A percentile compares a stretch with the other conserved stretches of the same genome.
phyloP scores from a whole-genome alignment of 2,888 invertebrate genomes.

The Liodrosophila aerea region DNA sequence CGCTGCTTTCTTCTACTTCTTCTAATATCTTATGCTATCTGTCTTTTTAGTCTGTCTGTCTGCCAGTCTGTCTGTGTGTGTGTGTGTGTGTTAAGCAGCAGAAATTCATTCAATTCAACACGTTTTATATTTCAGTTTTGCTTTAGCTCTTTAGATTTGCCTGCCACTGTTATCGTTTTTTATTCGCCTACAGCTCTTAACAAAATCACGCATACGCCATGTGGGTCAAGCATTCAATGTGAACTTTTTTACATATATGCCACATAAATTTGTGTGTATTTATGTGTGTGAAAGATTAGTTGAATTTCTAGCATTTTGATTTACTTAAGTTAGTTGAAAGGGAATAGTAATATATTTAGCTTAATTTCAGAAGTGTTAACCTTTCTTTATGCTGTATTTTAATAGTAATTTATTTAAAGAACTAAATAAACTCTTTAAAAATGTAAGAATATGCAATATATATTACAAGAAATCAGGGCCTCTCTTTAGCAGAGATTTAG shows the following conservation, averaged over 20 bases:
- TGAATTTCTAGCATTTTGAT: too few species aligned
- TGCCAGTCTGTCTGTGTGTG: constrained; percentile 10
- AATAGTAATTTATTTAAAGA: too few species aligned
- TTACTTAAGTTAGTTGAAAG: too few species aligned
- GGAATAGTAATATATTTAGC: too few species aligned
- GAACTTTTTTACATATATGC: too few species aligned
- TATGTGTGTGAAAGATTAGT: background rate
- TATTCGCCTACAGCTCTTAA: constrained; percentile 25
- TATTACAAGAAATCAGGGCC: too few species aligned
- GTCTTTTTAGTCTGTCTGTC: constrained; percentile 6
- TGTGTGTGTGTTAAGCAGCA: constrained; percentile 22
- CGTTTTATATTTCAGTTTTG: constrained; percentile 46
- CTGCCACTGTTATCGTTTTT: too few species aligned
- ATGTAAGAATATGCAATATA: too few species aligned
- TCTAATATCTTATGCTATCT: constrained; percentile 65
- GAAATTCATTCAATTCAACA: constrained; percentile 56
- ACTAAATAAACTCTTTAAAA: too few species aligned
- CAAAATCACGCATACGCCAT: constrained; percentile 57
- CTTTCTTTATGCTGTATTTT: too few species aligned
- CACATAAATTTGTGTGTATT: constrained; percentile 12
- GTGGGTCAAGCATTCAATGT: constrained; percentile 15
- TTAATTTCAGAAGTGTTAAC: too few species aligned
- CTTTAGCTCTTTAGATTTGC: constrained; percentile 20
- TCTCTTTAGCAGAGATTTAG: too few species aligned
- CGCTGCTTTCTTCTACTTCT: constrained; percentile 72